Evolutionary conservation across 2,888 invertebrate species (phyloP), one percentile per base, ranked within the genome.

Genomic region (Yponomeuta malinellus): DNA sequence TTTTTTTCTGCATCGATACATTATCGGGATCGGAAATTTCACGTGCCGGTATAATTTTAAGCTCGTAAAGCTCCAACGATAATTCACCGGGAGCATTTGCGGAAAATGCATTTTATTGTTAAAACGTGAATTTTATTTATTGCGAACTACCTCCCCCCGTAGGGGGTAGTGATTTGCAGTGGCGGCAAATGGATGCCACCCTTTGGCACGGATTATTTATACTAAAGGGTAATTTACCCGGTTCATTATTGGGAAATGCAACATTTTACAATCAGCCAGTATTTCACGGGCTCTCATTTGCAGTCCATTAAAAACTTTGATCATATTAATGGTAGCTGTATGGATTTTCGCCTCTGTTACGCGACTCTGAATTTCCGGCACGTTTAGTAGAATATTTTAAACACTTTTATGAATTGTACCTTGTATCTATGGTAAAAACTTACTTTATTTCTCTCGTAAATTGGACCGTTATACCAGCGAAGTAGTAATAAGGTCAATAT

Each of bases 71-170:
- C 89, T 83, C 81, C 85, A 78, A 85, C 86, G 86, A 91, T 91
- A 91, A 91, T 89, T 91, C 90, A 90, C 85, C 78, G 86, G 88
- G 83, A 89, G 89, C 91, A 91, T 92, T 92, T 91, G 91, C 90
- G 91, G 92, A 91, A 92, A 91, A 92, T 91, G 90, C 91, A 92
- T 91, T 92, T 92, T 92, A 92, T 92, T 92, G 91, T 91, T 92
- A 91, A 92, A 91, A 91, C 91, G 91, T 91, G 91, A 92, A 92
- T 91, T 92, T 92, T 92, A 91, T 91, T 91, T 92, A 92, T 91
- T 84, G 90, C 82, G 88, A 89, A 91, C 91, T 89, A 87, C 83
- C 83, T 43, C 82, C 83, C 84, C 85, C 81, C 78, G 81, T 78
- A 78, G 84, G 83, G 84, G 85, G 81, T 85, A 86, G 83, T 89